Evolutionary conservation across 1,140 invertebrate genomes (phyloP), one percentile per base, ranked within the genome.

Genomic region (Meteorus sp.): DNA sequence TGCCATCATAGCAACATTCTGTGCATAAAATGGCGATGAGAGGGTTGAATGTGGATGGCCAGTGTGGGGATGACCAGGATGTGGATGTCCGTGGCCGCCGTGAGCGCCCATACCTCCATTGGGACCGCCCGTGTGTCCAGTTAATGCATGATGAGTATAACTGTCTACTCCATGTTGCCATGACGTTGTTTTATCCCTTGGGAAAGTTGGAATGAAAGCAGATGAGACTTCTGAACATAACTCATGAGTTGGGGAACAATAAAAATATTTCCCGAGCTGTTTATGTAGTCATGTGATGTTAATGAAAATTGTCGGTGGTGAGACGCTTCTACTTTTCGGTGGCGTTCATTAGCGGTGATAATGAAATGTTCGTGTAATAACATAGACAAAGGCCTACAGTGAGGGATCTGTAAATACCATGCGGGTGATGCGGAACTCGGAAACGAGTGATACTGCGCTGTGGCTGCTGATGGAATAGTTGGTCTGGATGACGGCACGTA

Each of bases 1-100:
- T 19, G 86, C 85, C 89, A 90, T 89, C 83, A 90, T 87, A 64
- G 87, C 86, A 6, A 84, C 84, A 66, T 88, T 88, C 57, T 88
- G 87, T 1, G 86, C 85, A 64, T 88, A 88, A 68, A 88, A 88
- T 51, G 86, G 83, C 2, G 83, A 78, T 53, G 81, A 83, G 5
- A 80, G 68, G 13, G 69, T 75, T 3, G 77, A 75, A 37, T 80
- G 78, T 8, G 77, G 76, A 47, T 79, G 77, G 1, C 71, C 68
- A 3, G 75, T 68, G 51, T 80, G 78, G 17, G 78, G 75, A 57
- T 80, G 77, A 15, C 66, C 71, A 27, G 72, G 67, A 60, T 78
- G 76, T 17, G 77, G 74, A 55, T 79, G 76, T 4, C 59, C 61
- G 31, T 76, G 76, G 9, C 71, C 72, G 1, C 70, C 62, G 33